phyloP scores from a whole-genome alignment of 2,113 vertebrate species.

The Hyla sarda region DNA sequence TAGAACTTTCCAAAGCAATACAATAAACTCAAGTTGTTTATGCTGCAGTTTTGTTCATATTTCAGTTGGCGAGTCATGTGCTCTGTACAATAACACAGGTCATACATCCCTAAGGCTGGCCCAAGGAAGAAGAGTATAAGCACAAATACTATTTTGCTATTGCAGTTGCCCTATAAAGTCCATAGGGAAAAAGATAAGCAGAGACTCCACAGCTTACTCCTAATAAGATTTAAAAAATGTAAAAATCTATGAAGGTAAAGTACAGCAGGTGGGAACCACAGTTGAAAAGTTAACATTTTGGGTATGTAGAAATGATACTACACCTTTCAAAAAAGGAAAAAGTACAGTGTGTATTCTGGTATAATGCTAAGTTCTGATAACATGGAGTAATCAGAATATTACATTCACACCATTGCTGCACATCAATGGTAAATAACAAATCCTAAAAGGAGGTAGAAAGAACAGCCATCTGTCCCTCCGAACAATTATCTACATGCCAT shows the following conservation, averaged over 20 bases:
- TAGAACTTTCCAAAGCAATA: too few relatives aligned
- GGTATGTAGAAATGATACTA: neutral
- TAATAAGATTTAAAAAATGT: too few relatives aligned
- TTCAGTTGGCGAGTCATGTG: too few relatives aligned
- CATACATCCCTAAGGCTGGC: too few relatives aligned
- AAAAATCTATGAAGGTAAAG: neutral
- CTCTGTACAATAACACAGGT: too few relatives aligned
- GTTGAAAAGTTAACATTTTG: neutral
- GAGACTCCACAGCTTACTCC: too few relatives aligned
- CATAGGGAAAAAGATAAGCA: too few relatives aligned
- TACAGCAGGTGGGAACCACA: neutral
- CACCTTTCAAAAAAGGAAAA: neutral
- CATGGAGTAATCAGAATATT: constrained; percentile 72
- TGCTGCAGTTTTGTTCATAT: too few relatives aligned
- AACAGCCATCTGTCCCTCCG: constrained; percentile 78
- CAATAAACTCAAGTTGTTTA: too few relatives aligned
- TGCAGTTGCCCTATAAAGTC: too few relatives aligned
- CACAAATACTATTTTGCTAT: too few relatives aligned
- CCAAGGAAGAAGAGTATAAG: too few relatives aligned
- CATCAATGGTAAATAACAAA: constrained; percentile 75
- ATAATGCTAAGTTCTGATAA: constrained; percentile 60
- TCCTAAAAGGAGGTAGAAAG: constrained; percentile 72
- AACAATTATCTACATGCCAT: constrained; percentile 76
- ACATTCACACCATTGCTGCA: constrained; percentile 66
- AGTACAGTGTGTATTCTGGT: neutral